Evolutionary conservation across 2,797 vertebrate genomes (phyloP), one percentile per base, ranked within the genome.

Genomic region (Heteromormyrus szaboi): DNA sequence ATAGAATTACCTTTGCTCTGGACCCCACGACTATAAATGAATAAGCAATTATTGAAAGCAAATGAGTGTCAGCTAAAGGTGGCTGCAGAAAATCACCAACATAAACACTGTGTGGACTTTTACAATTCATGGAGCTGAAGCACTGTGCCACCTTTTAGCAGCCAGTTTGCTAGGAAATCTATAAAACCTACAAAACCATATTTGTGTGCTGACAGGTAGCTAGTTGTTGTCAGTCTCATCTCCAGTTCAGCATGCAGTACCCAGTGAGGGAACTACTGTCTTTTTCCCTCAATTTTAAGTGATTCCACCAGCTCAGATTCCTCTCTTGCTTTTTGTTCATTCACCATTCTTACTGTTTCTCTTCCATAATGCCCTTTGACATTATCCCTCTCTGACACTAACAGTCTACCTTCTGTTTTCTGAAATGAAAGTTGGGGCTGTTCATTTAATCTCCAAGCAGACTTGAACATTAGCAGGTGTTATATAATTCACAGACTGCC

Each of bases 331-430:
- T 19, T 17, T 62, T 33, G 4, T 56, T 48, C 54, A 29, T 84
- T 59, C 50, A 56, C n/a, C 8, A 7, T 84, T 37, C 46, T n/a
- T 44, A 54, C 22, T 33, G 62, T 54, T 56, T 54, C 50, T 50
- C 85, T 56, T 50, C 14, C 29, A 50, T 86, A 86, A 86, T 56
- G 25, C 85, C 48, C 51, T 86, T 54, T 86, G 29, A 59, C 85
- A 59, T 56, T 59, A 86, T 56, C 46, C 85, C 83, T 53, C 11
- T 85, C 83, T 53, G 83, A 85, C 83, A 12, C 41, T 53, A 14
- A 50, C 83, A 22, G 8, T 81, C 76, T 81, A 46, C 76, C 76
- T 81, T 33, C 17, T 81, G 76, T 48, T 48, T 84, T 50, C n/a
- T 3, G 1, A 84, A 11, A 84, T 22, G 29, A 29, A 37, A 19